A percentile compares a stretch with the other conserved stretches of the same genome.
phyloP scores from a whole-genome alignment of 1,140 invertebrate genomes.

The Zaprionus capensis region DNA sequence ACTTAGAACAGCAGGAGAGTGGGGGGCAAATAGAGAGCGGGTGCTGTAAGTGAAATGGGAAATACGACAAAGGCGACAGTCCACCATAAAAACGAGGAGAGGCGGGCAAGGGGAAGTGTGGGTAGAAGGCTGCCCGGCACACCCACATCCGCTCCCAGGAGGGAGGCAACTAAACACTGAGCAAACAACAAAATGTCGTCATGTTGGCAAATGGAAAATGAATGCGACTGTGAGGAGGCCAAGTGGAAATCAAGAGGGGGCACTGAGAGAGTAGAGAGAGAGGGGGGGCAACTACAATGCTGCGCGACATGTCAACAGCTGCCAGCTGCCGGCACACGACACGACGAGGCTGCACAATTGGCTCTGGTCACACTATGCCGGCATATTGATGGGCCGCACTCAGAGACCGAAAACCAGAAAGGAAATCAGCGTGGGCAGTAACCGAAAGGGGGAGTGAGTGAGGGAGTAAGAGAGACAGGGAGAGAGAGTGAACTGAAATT shows the following conservation, averaged over 20 bases:
- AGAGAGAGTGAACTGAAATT: slow-evolving; percentile 25
- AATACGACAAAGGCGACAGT: not conserved
- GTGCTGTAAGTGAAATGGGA: slow-evolving; percentile 36
- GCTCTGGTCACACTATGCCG: slow-evolving; percentile 40
- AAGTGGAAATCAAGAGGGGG: not conserved
- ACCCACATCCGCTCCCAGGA: slow-evolving; percentile 20
- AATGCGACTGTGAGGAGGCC: slow-evolving; percentile 19
- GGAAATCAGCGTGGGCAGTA: slow-evolving; percentile 5
- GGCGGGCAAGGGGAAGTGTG: no score
- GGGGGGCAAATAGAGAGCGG: slow-evolving; percentile 10
- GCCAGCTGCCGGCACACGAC: slow-evolving; percentile 34
- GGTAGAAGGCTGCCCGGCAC: not conserved
- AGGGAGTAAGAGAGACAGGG: not conserved
- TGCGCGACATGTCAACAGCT: slow-evolving; percentile 51
- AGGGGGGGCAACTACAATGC: slow-evolving; percentile 22
- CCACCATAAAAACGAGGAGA: not conserved
- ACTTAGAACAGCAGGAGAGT: not conserved
- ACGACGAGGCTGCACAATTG: slow-evolving; percentile 44
- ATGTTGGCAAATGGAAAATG: slow-evolving; percentile 59
- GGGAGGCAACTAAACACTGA: slow-evolving; percentile 60
- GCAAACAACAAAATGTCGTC: slow-evolving; percentile 74
- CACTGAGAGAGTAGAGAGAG: not conserved
- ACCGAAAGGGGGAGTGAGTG: not conserved
- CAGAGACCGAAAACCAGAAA: slow-evolving; percentile 28
- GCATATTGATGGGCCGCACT: slow-evolving; percentile 52